Evolutionary conservation across 2,113 vertebrate species (phyloP).

Genomic region (Corythoichthys haematopterus): DNA sequence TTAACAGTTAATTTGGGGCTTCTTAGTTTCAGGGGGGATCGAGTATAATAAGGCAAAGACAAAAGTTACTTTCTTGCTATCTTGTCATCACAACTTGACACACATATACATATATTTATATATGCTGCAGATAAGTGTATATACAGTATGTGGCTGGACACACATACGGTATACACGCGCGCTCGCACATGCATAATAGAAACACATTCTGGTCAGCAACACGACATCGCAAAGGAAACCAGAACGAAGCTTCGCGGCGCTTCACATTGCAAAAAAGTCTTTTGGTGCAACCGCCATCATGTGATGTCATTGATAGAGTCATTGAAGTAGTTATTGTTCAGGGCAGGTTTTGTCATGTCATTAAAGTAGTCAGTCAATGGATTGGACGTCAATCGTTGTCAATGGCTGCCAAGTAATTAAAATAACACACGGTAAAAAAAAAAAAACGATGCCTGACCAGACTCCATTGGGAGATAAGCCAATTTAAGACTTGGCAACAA

Average conservation of each 20-base stretch:
- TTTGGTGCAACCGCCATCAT: neutral
- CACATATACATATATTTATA: conserved; percentile 1
- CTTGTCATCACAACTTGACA: conserved; percentile 70
- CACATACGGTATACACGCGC: conserved; percentile 75
- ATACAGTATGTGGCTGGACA: conserved; percentile 75
- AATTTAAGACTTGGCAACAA: too few relatives aligned
- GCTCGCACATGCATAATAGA: conserved; percentile 77
- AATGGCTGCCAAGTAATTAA: too few relatives aligned
- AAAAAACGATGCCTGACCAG: too few relatives aligned
- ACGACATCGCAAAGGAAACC: conserved; percentile 72
- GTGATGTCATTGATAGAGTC: too few relatives aligned
- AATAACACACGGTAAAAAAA: too few relatives aligned
- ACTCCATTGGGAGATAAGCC: too few relatives aligned
- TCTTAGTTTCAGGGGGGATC: neutral
- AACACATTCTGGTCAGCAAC: conserved; percentile 72
- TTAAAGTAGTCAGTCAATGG: too few relatives aligned
- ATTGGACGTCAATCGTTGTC: too few relatives aligned
- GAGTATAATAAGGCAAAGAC: conserved; percentile 72
- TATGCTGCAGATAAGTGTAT: conserved; percentile 6
- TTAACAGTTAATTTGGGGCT: neutral
- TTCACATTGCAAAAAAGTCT: conserved; percentile 12
- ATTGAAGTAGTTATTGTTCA: too few relatives aligned
- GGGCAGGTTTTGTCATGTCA: too few relatives aligned
- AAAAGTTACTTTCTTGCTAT: conserved; percentile 62
- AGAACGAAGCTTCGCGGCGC: conserved; percentile 57